Conservation (phyloP, 1,140 invertebrate genomes). For the Drosophila sturtevanti region DNA sequence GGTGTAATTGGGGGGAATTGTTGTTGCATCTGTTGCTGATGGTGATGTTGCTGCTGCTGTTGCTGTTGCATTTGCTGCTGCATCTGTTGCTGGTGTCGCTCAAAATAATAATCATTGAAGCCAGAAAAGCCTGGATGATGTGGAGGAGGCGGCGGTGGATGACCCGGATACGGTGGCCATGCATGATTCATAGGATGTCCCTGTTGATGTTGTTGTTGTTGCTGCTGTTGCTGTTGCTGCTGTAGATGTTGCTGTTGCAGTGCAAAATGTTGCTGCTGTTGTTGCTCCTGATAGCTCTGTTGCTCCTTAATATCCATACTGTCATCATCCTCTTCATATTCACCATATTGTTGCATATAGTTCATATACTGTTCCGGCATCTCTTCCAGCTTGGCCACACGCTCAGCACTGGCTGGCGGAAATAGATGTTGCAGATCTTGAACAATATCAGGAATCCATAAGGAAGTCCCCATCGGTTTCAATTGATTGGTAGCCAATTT, state of each 20-base stretch:
- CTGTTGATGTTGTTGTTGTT: constrained; percentile 40
- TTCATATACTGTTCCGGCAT: constrained; percentile 76
- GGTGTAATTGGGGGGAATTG: constrained; percentile 41
- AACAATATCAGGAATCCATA: constrained; percentile 78
- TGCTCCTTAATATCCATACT: constrained; percentile 71
- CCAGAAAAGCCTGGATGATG: constrained; percentile 52
- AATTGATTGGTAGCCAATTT: constrained; percentile 74
- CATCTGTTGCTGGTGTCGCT: constrained; percentile 61
- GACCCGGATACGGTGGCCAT: constrained; percentile 56
- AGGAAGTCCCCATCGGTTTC: constrained; percentile 65
- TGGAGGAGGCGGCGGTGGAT: constrained; percentile 46
- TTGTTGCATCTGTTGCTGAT: constrained; percentile 14
- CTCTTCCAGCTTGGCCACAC: constrained; percentile 76
- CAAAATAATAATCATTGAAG: constrained; percentile 71
- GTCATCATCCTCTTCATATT: constrained; percentile 77
- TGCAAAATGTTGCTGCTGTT: constrained; percentile 62
- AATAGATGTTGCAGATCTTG: constrained; percentile 74
- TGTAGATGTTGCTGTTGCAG: constrained; percentile 63
- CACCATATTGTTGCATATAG: constrained; percentile 79
- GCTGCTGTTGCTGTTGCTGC: constrained; percentile 60
- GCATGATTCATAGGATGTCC: constrained; percentile 48
- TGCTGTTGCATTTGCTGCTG: constrained; percentile 58
- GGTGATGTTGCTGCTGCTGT: constrained; percentile 32
- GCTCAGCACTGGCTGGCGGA: constrained; percentile 71
- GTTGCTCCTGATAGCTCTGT: constrained; percentile 68